These are phyloP conservation scores for Polymixis flavicincta DNA, from an alignment of 2,888 invertebrate species.

Conservation along the genomic window DNA sequence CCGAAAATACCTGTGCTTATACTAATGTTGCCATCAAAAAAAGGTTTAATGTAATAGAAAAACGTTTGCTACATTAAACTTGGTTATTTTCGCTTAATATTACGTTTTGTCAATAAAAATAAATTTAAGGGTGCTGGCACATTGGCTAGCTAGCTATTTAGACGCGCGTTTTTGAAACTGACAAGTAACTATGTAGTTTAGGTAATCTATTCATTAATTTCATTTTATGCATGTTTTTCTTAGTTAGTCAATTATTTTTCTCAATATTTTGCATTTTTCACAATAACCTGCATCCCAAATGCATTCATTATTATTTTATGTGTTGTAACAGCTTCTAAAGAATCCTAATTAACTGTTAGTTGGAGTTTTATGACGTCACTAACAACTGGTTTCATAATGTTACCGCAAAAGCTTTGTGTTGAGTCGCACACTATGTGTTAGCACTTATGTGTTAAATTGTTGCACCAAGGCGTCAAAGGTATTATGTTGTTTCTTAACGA, in stretches of 20 bases:
- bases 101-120: slow-evolving; percentile 43
- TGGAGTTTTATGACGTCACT: slow-evolving; percentile 55
- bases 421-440: slow-evolving; percentile 49
- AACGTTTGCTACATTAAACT: slow-evolving; percentile 78
- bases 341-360: slow-evolving; percentile 48
- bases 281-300: slow-evolving; percentile 17
- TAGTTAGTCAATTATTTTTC: not conserved
- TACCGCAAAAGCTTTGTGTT: slow-evolving; percentile 50
- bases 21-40: slow-evolving; percentile 68
- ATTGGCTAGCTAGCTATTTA: not conserved
- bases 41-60: slow-evolving; percentile 76
- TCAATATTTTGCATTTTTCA: not conserved
- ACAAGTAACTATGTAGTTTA: not conserved
- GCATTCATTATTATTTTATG: slow-evolving; percentile 42
- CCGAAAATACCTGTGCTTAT: slow-evolving; percentile 59
- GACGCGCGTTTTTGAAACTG: not conserved
- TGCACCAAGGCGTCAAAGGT: slow-evolving; percentile 19
- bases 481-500: slow-evolving; percentile 46
- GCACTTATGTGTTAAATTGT: slow-evolving; percentile 54
- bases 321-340: slow-evolving; percentile 42
- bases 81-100: slow-evolving; percentile 51
- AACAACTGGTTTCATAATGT: slow-evolving; percentile 41
- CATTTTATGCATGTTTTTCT: not conserved
- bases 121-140: slow-evolving; percentile 15
- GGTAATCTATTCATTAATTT: not conserved